Base-by-base conservation (phyloP, 2,888 invertebrate species). In the Hololepta plana region DNA sequence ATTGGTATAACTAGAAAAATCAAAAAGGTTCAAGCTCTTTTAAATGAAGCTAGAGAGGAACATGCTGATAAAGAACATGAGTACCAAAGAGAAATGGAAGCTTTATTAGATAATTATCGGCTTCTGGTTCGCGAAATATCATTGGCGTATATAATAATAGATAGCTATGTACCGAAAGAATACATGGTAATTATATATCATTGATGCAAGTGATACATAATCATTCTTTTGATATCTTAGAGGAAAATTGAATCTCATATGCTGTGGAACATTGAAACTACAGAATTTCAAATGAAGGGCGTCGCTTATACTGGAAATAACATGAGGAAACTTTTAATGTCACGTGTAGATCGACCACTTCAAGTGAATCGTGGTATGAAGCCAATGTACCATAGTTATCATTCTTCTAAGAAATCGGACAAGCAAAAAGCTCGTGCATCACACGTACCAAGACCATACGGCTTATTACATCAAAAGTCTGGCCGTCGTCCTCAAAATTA, bases 281-380 rank as follows among this genome's bases (percentile, higher is more conserved):
- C 95, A 15, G 96, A 98, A 55, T 98, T 95, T 85, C 93, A 96
- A 51, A 67, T 98, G 23, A 80, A 81, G 51, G 95, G 95, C 53
- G 91, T 98, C 4, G 96, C 96, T 0, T 98, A 98, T 55, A 91
- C 95, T 4, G 96, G 96, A 0, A 98, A 98, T 59, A 98, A 98
- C 50, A 95, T 96, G 90, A 64, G 79, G 31, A 81, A 82, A 48
- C 65, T n/a, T n/a, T n/a, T n/a, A n/a, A n/a, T n/a, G n/a, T n/a
- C n/a, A n/a, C n/a, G n/a, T n/a, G n/a, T n/a, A n/a, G n/a, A n/a
- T n/a, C n/a, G n/a, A n/a, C n/a, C n/a, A n/a, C n/a, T n/a, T n/a
- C n/a, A n/a, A n/a, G n/a, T n/a, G n/a, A n/a, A n/a, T n/a, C n/a
- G n/a, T n/a, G n/a, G n/a, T n/a, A n/a, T n/a, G n/a, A n/a, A n/a